Evolutionary conservation across 2,888 invertebrate genomes (phyloP), one percentile per base, ranked within the genome.

Genomic region (Aspidiotus rigidus): DNA sequence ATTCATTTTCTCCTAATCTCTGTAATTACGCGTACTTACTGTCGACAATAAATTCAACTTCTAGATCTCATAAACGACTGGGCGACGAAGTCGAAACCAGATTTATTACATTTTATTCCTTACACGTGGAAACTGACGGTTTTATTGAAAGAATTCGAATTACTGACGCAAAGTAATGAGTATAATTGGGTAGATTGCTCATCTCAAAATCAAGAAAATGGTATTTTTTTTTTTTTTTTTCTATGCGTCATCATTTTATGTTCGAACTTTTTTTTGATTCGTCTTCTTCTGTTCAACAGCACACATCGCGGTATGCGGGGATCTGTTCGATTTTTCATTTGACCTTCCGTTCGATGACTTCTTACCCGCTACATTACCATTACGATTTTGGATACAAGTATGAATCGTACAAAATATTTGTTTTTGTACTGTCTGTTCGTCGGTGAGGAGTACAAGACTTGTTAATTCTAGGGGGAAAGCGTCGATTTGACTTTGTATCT

Each of bases 181-280:
- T 92, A 92, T 79, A 99, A 99, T 79, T 99, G 98, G 99, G 90
- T 99, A 74, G 98, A 99, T 79, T 97, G 97, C 75, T 93, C 94
- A 69, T 94, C 94, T 40, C 92, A 93, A 63, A 90, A 93, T 75
- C 93, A 93, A 78, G 96, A 96, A 80, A 96, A 96, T 78, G 87
- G 93, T 79, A 76, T 74, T 76, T 75, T 42, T 67, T 55, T 59
- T 10, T 55, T 28, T 55, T 28, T 59, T 10, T 55, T 28, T 55
- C 15, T 64, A 67, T 40, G 42, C 40, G 55, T 55, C 17, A 28
- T 60, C 53, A 10, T 53, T n/a, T 56, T 17, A 11, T 53, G 16
- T 39, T 61, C 10, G 56, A 15, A 3, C 10, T 17, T 16, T 15
- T 56, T 17, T 7, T 56, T 1, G 16, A 56, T 16, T 59, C 71